phyloP scores from a whole-genome alignment of 2,113 vertebrate species.

The Neotoma lepida region DNA sequence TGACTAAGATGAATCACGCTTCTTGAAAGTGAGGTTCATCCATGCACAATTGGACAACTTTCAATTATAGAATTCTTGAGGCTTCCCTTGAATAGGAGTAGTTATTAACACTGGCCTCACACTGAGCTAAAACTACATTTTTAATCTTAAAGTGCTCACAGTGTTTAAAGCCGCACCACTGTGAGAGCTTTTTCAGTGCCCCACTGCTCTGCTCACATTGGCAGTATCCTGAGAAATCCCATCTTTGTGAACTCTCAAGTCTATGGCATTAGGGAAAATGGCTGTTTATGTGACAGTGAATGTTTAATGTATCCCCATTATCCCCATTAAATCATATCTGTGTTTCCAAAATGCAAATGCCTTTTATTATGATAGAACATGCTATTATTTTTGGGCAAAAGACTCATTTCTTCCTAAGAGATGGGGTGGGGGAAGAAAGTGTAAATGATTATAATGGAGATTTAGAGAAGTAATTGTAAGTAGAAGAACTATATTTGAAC shows the following conservation, averaged over 20 bases:
- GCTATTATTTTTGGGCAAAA: constrained; percentile 51
- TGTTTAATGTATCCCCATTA: constrained; percentile 66
- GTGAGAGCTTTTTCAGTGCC: constrained; percentile 74
- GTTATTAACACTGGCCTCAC: constrained; percentile 81
- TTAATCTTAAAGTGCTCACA: constrained; percentile 82
- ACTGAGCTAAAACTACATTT: constrained; percentile 83
- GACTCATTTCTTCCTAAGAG: constrained; percentile 51
- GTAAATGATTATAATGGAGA: constrained; percentile 62
- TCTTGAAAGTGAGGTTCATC: constrained; percentile 67
- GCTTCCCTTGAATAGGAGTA: constrained; percentile 77
- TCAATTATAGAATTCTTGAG: constrained; percentile 83
- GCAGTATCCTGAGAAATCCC: constrained; percentile 65
- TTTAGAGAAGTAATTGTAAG: constrained; percentile 59
- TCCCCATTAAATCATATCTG: not conserved
- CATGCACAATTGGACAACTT: constrained; percentile 75
- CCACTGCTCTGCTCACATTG: constrained; percentile 73
- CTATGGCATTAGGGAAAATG: constrained; percentile 15
- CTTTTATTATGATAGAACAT: constrained; percentile 66
- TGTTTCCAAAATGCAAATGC: constrained; percentile 43
- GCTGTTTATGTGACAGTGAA: constrained; percentile 37
- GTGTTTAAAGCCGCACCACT: constrained; percentile 74
- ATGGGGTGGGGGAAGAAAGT: not conserved
- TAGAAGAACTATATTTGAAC: constrained; percentile 53
- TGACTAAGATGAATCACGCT: constrained; percentile 76
- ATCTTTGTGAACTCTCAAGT: constrained; percentile 57